Base-by-base conservation (phyloP, 2,888 invertebrate genomes). In the Hermaeophaga mercurialis region DNA sequence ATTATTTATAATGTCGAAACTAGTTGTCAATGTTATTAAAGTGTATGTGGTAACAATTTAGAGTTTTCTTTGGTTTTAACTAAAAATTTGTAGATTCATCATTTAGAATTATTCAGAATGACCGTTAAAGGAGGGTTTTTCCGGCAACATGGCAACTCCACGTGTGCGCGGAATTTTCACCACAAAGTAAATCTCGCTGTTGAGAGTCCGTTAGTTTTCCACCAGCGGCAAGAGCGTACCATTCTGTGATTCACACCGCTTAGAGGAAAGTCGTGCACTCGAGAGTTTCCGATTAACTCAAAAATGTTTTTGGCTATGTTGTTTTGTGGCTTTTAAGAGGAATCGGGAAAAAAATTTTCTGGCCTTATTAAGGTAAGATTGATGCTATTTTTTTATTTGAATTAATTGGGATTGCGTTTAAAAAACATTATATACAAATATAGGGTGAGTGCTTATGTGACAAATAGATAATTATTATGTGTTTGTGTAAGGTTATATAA, bases 201-300 rank as follows among this genome's bases (percentile, higher is more conserved):
- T 17, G 47, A 48, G 48, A 39, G 11, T 48, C 48, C 12, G 38
- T 39, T 24, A 48, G 48, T 48, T 39, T 39, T 48, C 26, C 48
- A 36, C 15, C 38, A 36, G 9, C 24, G 36, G 36, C 36, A 15
- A 31, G 17, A 36, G 47, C 12, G 14, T 9, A 46, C 14, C 3
- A 11, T 41, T 36, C 9, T 47, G 14, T n/a, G 36, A 24, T 34
- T 34, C 24, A 7, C 11, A 24, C 17, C 44, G 17, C 24, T 14
- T 8, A 5, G 3, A 28, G n/a, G 17, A 9, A 9, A 43, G 28
- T 2, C 44, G 44, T 17, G 28, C 3, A 3, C 17, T 4, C 41
- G 22, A 5, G 12, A 46, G 19, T 46, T 46, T 46, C 24, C 9
- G 9, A 44, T 28, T 15, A 17, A 28, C 15, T 28, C 11, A 8